Base-by-base conservation (phyloP, 2,113 vertebrate species). In the Upupa epops region DNA sequence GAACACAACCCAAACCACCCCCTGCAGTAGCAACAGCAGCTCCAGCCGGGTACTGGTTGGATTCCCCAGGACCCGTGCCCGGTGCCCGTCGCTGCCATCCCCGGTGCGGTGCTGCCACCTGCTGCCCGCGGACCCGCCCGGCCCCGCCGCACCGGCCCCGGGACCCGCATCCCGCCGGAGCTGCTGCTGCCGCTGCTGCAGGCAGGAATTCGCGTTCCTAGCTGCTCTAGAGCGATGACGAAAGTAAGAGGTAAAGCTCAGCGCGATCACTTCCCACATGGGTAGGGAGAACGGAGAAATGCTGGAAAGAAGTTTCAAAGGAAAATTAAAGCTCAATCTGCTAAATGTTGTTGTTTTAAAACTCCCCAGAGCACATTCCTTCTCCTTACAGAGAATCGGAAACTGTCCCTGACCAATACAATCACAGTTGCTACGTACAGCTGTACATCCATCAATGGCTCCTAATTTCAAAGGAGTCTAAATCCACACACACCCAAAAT, bases 41-140 rank as follows among this genome's bases (percentile, higher is more conserved):
- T n/a, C n/a, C n/a, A n/a, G n/a, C n/a, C n/a, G n/a, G n/a, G n/a
- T n/a, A n/a, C n/a, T n/a, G n/a, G n/a, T n/a, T n/a, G n/a, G n/a
- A n/a, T n/a, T n/a, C n/a, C n/a, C n/a, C n/a, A n/a, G n/a, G n/a
- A n/a, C n/a, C n/a, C n/a, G n/a, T n/a, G n/a, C n/a, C n/a, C n/a
- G n/a, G n/a, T 20, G 48, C 17, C 34, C 3, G 15, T 1, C 11
- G 61, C 63, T 66, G 29, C 45, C 17, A 45, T 42, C 61, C 15
- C 1, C 92, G 73, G 92, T 19, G 71, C 88, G 83, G 40, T 96
- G 95, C 94, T 94, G 94, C 94, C 95, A 91, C 75, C 95, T 94
- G 92, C 61, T 72, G 93, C 95, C 52, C 17, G 20, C 13, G 26
- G 45, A 9, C 48, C 48, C n/a, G 28, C 6, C 17, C 42, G 12